A percentile compares a stretch with the other conserved stretches of the same genome.
phyloP scores from a whole-genome alignment of 2,113 vertebrate genomes.

The Sapayoa aenigma region DNA sequence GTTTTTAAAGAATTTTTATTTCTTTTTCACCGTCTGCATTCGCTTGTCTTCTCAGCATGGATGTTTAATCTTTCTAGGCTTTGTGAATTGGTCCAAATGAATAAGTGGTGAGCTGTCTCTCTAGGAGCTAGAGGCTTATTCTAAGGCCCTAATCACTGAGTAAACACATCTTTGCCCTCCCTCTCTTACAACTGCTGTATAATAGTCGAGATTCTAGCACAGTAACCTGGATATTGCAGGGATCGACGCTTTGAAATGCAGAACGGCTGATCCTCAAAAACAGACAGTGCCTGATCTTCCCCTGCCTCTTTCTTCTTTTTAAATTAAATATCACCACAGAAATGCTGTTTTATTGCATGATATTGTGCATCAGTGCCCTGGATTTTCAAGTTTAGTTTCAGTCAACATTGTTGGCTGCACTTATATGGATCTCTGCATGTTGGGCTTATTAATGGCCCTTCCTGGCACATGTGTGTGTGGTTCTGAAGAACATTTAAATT shows the following conservation, averaged over 20 bases:
- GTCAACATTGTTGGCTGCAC: conserved; percentile 76
- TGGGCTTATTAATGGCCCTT: conserved; percentile 76
- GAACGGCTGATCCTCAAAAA: conserved; percentile 81
- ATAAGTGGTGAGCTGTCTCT: conserved; percentile 96
- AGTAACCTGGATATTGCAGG: conserved; percentile 90
- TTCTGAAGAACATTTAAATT: conserved; percentile 78
- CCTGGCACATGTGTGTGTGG: conserved; percentile 69
- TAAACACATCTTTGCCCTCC: conserved; percentile 99
- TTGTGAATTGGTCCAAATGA: conserved; percentile 96
- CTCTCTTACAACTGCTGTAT: conserved; percentile 90
- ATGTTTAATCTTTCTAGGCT: conserved; percentile 99
- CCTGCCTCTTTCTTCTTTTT: conserved; percentile 80
- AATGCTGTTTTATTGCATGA: conserved; percentile 83
- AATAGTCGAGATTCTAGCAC: conserved; percentile 90
- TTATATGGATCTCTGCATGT: conserved; percentile 77
- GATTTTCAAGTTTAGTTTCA: conserved; percentile 83
- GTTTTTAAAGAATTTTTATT: conserved; percentile 92
- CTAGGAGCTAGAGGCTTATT: conserved; percentile 98
- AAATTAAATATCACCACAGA: conserved; percentile 84
- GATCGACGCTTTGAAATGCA: conserved; percentile 85
- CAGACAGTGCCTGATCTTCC: conserved; percentile 83
- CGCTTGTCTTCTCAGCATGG: conserved; percentile 99
- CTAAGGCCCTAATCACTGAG: conserved; percentile 99
- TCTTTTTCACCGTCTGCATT: conserved; percentile 92
- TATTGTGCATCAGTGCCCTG: conserved; percentile 81